Conservation (phyloP, 2,888 invertebrate species). For the Loripinus fragilis region DNA sequence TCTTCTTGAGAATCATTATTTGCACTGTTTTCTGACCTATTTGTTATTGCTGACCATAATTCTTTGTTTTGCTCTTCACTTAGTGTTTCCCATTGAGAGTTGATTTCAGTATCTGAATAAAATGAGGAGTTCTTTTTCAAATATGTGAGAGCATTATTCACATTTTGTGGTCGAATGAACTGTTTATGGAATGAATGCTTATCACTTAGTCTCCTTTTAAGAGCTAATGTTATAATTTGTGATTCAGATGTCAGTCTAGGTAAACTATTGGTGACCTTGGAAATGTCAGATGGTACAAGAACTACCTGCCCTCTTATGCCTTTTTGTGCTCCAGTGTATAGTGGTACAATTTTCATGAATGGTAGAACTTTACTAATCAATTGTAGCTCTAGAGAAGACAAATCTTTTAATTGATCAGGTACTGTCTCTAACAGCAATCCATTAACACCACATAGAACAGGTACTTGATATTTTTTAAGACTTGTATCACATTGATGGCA, state of each 20-base stretch:
- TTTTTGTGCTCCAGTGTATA: conserved; percentile 36
- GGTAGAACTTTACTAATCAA: conserved; percentile 33
- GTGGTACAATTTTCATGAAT: conserved; percentile 33
- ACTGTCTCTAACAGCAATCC: conserved; percentile 26
- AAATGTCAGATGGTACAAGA: conserved; percentile 34
- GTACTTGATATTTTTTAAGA: conserved; percentile 14
- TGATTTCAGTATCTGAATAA: conserved; percentile 22
- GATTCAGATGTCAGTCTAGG: conserved; percentile 32
- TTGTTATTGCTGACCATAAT: conserved; percentile 5
- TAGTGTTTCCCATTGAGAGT: background rate
- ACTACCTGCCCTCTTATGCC: conserved; percentile 36
- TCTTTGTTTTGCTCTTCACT: background rate
- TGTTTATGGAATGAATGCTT: conserved; percentile 42
- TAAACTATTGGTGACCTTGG: conserved; percentile 34
- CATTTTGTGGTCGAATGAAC: conserved; percentile 39
- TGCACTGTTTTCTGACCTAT: background rate
- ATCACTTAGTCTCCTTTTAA: conserved; percentile 40
- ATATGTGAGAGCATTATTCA: conserved; percentile 38
- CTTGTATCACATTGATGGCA: conserved; percentile 31
- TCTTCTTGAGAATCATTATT: background rate
- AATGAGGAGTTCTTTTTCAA: conserved; percentile 24
- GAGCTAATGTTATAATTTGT: conserved; percentile 35
- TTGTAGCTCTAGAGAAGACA: conserved; percentile 33
- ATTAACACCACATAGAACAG: conserved; percentile 22
- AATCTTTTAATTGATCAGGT: conserved; percentile 11